Evolutionary conservation across 2,888 invertebrate genomes (phyloP).

Genomic region (Julus scandinavius): DNA sequence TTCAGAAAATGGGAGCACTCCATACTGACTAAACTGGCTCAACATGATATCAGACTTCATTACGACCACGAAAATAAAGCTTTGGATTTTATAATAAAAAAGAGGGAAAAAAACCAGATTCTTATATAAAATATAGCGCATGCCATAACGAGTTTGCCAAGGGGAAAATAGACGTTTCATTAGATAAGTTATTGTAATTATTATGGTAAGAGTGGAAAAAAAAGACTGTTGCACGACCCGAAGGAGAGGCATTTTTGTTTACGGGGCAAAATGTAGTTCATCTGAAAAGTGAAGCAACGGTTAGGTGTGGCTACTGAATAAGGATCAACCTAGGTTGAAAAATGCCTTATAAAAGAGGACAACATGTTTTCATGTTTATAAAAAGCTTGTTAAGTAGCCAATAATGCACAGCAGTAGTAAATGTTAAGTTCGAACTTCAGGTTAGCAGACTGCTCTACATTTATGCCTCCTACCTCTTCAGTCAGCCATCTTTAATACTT

Average conservation of each 20-base stretch:
- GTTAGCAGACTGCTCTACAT: not conserved
- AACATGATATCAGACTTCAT: conserved; percentile 30
- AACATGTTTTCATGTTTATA: not conserved
- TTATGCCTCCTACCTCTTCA: not conserved
- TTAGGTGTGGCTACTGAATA: conserved; percentile 25
- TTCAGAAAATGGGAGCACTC: conserved; percentile 6
- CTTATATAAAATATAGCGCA: conserved; percentile 36
- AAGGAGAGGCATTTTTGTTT: not conserved
- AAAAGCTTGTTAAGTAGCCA: not conserved
- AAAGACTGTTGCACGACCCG: not conserved
- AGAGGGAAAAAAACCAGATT: not conserved
- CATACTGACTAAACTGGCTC: conserved; percentile 35
- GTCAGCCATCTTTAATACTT: not conserved
- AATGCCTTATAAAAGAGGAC: not conserved
- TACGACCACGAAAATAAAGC: conserved; percentile 23
- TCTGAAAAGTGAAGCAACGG: not conserved
- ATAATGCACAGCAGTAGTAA: not conserved
- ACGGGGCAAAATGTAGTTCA: not conserved
- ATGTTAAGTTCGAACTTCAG: not conserved
- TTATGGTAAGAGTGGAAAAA: not conserved
- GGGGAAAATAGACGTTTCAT: conserved; percentile 22
- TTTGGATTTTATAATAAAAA: not conserved
- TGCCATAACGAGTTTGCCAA: not conserved
- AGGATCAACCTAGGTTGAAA: not conserved
- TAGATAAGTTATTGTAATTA: conserved; percentile 42